Percentiles rank a stretch among this genome's conserved stretches.
Evolutionary conservation across 2,797 vertebrate genomes (phyloP).

Genomic region (Vultur gryphus): DNA sequence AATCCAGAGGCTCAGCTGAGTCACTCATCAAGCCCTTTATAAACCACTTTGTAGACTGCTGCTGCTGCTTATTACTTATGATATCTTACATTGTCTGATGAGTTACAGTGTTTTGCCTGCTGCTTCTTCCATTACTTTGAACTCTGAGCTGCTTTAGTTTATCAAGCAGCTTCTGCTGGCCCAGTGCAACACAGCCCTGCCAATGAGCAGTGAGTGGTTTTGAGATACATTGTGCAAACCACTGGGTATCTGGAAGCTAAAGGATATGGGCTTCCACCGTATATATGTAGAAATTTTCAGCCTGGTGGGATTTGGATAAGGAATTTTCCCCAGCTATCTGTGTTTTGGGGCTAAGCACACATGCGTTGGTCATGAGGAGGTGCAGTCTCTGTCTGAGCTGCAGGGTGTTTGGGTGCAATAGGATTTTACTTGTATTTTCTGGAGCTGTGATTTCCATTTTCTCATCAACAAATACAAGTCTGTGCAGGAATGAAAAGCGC

Average conservation of each 20-base stretch:
- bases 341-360: background rate
- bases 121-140: background rate
- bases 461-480: background rate
- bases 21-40: slow-evolving; percentile 1
- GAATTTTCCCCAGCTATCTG: background rate
- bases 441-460: background rate
- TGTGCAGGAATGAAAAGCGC: background rate
- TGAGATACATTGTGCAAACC: background rate
- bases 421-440: background rate
- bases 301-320: background rate
- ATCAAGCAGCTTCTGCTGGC: background rate
- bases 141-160: background rate
- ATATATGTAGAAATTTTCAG: background rate
- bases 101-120: slow-evolving; percentile 14
- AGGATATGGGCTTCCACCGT: background rate
- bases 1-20: slow-evolving; percentile 20
- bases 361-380: fast-evolving
- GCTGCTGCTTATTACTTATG: background rate
- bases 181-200: background rate
- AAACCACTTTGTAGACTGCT: slow-evolving; percentile 14
- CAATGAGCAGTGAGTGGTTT: fast-evolving
- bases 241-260: background rate
- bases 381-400: background rate
- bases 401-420: background rate
- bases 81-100: background rate